Conservation (phyloP, 2,113 vertebrate genomes). For the Gymnogyps californianus region DNA sequence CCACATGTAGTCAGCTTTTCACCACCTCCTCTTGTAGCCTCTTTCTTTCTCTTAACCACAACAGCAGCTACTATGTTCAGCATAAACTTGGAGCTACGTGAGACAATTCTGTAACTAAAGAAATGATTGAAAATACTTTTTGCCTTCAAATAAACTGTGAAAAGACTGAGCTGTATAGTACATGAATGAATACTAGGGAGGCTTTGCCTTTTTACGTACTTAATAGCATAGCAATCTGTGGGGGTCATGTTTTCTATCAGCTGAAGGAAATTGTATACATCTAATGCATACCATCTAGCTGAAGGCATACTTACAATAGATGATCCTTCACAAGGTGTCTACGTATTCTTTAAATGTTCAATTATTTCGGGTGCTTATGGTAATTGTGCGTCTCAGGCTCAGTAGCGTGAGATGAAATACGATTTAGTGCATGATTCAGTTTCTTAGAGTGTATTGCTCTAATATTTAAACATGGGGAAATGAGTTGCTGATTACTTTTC, state of each 20-base stretch:
- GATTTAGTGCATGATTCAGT: background rate
- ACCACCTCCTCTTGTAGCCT: background rate
- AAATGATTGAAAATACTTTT: background rate
- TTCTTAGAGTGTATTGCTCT: background rate
- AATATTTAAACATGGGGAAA: background rate
- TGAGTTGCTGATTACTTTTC: conserved; percentile 3
- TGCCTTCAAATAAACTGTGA: background rate
- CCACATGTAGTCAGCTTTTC: background rate
- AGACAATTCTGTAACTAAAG: background rate
- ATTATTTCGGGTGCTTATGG: background rate
- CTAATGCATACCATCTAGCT: background rate
- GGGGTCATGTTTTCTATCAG: background rate
- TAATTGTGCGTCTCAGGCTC: background rate
- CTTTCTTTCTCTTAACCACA: background rate
- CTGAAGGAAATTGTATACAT: background rate
- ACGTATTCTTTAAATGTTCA: background rate
- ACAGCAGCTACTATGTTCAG: background rate
- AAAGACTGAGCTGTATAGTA: background rate
- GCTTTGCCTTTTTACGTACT: background rate
- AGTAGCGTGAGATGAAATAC: background rate
- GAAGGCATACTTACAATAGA: background rate
- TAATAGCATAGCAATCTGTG: background rate
- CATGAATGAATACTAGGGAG: background rate
- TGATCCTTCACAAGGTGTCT: background rate
- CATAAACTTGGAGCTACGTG: background rate